A percentile compares a stretch with the other conserved stretches of the same genome.
Evolutionary conservation across 2,888 invertebrate species (phyloP).

Genomic region (Drosophila kuntzei): DNA sequence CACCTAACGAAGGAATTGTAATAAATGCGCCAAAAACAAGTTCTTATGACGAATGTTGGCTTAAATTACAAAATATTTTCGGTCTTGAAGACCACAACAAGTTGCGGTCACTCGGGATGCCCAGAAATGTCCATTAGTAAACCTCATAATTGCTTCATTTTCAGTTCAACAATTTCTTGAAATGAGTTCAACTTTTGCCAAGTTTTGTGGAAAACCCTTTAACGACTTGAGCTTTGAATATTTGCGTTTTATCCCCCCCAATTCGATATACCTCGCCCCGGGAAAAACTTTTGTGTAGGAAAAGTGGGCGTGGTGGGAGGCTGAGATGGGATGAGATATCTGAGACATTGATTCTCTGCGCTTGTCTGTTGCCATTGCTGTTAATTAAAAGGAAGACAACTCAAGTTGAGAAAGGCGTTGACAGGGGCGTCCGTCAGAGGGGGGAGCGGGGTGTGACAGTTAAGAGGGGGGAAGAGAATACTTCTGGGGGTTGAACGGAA

Average conservation of each 20-base stretch:
- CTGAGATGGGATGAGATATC: conserved; percentile 5
- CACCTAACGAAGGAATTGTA: neutral
- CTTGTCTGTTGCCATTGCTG: conserved; percentile 71
- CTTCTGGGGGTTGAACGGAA: conserved; percentile 28
- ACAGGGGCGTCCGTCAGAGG: conserved; percentile 19
- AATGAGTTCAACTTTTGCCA: conserved; percentile 48
- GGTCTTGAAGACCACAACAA: conserved; percentile 12
- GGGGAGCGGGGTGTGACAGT: neutral
- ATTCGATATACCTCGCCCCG: conserved; percentile 17
- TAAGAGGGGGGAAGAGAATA: too few species aligned
- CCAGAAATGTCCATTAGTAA: conserved; percentile 85
- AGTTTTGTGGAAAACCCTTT: conserved; percentile 35
- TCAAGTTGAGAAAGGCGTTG: conserved; percentile 56
- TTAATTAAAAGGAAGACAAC: conserved; percentile 82
- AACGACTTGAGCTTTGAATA: conserved; percentile 31
- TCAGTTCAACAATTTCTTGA: conserved; percentile 56
- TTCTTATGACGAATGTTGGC: conserved; percentile 69
- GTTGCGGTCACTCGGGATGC: conserved; percentile 43
- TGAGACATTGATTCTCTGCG: conserved; percentile 60
- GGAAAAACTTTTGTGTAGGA: conserved; percentile 12
- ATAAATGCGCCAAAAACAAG: neutral
- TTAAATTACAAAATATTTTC: conserved; percentile 72
- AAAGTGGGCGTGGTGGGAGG: conserved; percentile 12
- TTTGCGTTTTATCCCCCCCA: conserved; percentile 21
- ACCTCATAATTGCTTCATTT: conserved; percentile 85